A percentile compares a stretch with the other conserved stretches of the same genome.
Evolutionary conservation across 1,140 invertebrate species (phyloP).

Genomic region (Nixonia krombeini): DNA sequence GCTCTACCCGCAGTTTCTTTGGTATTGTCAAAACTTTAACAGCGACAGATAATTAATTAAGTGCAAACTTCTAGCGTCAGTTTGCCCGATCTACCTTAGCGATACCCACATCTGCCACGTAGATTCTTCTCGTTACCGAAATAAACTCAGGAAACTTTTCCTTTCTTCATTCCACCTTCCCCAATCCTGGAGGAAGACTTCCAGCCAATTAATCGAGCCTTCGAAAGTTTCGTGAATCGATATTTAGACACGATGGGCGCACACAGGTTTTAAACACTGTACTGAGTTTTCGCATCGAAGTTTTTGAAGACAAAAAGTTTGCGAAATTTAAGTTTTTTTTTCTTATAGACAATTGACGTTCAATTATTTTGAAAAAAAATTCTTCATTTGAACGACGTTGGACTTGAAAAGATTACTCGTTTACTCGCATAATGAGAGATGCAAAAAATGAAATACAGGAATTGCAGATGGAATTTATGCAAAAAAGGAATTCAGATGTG

Average conservation of each 20-base stretch:
- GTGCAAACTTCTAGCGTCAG: constrained; percentile 15
- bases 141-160: constrained; percentile 16
- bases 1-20: constrained; percentile 2
- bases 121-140: constrained; percentile 8
- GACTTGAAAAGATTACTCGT: too few relatives aligned
- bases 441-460: neutral
- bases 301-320: neutral
- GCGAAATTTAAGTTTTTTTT: neutral
- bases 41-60: constrained; percentile 32
- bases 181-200: constrained; percentile 3
- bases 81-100: constrained; percentile 15
- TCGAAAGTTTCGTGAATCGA: constrained; percentile 9
- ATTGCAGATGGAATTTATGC: constrained; percentile 1
- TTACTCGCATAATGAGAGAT: neutral
- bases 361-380: too few relatives aligned
- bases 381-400: too few relatives aligned
- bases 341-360: neutral
- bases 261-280: neutral
- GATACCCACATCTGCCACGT: constrained; percentile 16
- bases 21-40: constrained; percentile 24
- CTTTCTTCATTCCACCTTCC: neutral
- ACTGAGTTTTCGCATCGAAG: too few relatives aligned
- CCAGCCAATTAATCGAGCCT: constrained; percentile 24
- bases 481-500: neutral
- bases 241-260: constrained; percentile 4